Evolutionary conservation across 2,113 vertebrate genomes (phyloP).

Genomic region (Noturus placidus): DNA sequence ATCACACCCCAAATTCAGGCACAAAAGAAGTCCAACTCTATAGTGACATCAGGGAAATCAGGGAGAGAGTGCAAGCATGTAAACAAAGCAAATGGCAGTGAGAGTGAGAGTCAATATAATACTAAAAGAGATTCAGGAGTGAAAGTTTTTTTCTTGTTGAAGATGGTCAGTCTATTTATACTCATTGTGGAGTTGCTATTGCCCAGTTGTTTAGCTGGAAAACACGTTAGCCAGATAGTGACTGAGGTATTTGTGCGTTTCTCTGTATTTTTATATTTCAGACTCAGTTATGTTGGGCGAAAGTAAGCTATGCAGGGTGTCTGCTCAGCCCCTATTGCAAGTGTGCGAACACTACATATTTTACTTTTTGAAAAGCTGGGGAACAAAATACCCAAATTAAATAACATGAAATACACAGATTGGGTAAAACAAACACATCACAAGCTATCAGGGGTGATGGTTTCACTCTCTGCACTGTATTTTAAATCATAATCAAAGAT

Average conservation of each 20-base stretch:
- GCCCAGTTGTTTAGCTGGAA: not conserved
- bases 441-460: not conserved
- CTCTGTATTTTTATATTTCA: not conserved
- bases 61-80: not conserved
- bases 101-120: not conserved
- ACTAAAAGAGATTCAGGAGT: not conserved
- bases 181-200: not conserved
- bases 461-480: not conserved
- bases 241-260: not conserved
- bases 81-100: not conserved
- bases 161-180: not conserved
- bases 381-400: not conserved
- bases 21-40: not conserved
- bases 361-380: not conserved
- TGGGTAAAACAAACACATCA: not conserved
- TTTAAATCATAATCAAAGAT: not conserved
- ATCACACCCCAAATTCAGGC: not conserved
- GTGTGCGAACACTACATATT: not conserved
- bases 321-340: not conserved
- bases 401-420: not conserved
- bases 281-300: no score
- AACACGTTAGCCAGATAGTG: not conserved
- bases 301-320: not conserved
- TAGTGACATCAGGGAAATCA: not conserved
- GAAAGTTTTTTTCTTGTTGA: not conserved